Conservation (phyloP, 2,888 invertebrate genomes). For the Plebejus melissa region DNA sequence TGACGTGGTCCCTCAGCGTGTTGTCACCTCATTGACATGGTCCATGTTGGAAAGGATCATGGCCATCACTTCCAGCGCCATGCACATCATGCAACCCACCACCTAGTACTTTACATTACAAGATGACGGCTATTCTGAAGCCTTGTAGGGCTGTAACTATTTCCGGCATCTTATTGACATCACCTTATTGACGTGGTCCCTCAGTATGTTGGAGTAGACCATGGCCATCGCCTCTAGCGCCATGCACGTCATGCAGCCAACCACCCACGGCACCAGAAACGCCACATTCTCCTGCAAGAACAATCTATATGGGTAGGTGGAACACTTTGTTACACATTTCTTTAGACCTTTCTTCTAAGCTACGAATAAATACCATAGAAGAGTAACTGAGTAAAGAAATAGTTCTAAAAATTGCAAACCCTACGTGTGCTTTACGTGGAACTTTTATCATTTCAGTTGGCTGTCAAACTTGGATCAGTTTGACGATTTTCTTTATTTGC, state of each 20-base stretch:
- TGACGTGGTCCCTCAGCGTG: constrained; percentile 89
- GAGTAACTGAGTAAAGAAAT: too few relatives aligned
- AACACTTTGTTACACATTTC: not conserved
- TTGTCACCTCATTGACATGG: constrained; percentile 88
- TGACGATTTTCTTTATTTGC: too few relatives aligned
- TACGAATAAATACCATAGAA: too few relatives aligned
- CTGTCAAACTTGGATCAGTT: too few relatives aligned
- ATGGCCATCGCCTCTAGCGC: constrained; percentile 88
- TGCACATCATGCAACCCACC: constrained; percentile 89
- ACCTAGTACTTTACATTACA: constrained; percentile 81
- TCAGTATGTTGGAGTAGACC: constrained; percentile 89
- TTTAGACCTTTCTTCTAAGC: too few relatives aligned
- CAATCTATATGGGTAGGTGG: not conserved
- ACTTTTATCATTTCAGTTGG: too few relatives aligned
- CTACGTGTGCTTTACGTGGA: too few relatives aligned
- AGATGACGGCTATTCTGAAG: too few relatives aligned
- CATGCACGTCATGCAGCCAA: constrained; percentile 89
- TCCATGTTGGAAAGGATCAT: constrained; percentile 86
- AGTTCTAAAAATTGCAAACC: too few relatives aligned
- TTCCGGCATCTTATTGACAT: too few relatives aligned
- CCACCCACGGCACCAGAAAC: constrained; percentile 87
- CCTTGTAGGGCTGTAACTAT: too few relatives aligned
- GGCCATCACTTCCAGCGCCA: constrained; percentile 88
- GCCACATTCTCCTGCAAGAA: constrained; percentile 84
- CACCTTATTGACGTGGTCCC: constrained; percentile 80